phyloP scores from a whole-genome alignment of 1,140 invertebrate genomes.

The Aethina tumida region DNA sequence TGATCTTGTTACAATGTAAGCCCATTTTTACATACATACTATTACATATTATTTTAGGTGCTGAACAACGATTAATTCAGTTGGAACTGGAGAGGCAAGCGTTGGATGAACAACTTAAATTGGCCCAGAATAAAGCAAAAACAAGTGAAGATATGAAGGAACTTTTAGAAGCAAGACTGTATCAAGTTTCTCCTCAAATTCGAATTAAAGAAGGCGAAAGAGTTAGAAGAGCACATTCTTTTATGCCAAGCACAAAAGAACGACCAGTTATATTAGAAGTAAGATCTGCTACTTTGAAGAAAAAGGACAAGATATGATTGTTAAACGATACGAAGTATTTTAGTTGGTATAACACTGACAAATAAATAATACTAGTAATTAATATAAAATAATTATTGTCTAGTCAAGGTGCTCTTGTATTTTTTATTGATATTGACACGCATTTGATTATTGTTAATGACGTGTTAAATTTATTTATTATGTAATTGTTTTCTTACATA shows the following conservation, averaged over 20 bases:
- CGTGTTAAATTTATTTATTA: too few species aligned
- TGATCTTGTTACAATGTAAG: not conserved
- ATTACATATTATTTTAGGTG: slow-evolving; percentile 42
- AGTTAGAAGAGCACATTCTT: slow-evolving; percentile 46
- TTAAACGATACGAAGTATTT: too few species aligned
- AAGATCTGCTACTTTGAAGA: slow-evolving; percentile 25
- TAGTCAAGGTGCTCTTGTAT: too few species aligned
- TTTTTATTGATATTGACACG: too few species aligned
- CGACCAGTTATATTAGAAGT: slow-evolving; percentile 32
- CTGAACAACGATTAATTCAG: slow-evolving; percentile 50
- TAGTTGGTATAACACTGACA: too few species aligned
- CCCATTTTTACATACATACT: not conserved
- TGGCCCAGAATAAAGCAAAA: slow-evolving; percentile 54
- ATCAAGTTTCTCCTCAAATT: slow-evolving; percentile 29
- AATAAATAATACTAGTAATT: too few species aligned
- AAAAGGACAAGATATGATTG: too few species aligned
- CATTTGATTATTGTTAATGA: too few species aligned
- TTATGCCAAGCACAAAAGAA: slow-evolving; percentile 47
- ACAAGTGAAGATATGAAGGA: slow-evolving; percentile 56
- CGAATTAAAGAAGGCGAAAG: slow-evolving; percentile 32
- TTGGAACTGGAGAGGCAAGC: slow-evolving; percentile 56
- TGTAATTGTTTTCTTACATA: too few species aligned
- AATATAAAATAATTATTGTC: too few species aligned
- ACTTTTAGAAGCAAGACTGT: slow-evolving; percentile 51
- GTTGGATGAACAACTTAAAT: slow-evolving; percentile 54